phyloP scores from a whole-genome alignment of 35 echinoderm and acorn worm species.

The Lytechinus pictus region DNA sequence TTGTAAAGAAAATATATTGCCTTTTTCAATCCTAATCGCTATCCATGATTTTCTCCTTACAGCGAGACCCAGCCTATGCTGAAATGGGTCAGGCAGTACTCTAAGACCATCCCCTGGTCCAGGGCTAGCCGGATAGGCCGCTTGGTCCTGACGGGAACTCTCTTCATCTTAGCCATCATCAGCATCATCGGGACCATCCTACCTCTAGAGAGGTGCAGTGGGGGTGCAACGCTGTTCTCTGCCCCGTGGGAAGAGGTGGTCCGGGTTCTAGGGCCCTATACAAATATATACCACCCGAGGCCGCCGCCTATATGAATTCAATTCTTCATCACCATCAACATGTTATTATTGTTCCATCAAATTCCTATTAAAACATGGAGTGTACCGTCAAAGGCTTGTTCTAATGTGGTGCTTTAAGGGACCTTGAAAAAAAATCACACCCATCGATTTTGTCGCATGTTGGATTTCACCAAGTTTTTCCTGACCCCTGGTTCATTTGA shows the following conservation, averaged over 20 bases:
- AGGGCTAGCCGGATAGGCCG: neutral
- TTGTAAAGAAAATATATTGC: too few relatives aligned
- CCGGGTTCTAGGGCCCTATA: neutral
- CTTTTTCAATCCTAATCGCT: neutral
- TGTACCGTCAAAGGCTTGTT: too few relatives aligned
- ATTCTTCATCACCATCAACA: neutral
- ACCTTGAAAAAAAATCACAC: too few relatives aligned
- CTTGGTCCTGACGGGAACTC: neutral
- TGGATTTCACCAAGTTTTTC: too few relatives aligned
- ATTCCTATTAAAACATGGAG: too few relatives aligned
- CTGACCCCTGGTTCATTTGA: too few relatives aligned
- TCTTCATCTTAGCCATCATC: conserved; percentile 29
- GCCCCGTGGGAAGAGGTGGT: conserved; percentile 4
- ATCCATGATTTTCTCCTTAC: neutral
- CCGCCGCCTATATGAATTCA: neutral
- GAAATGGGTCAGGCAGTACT: conserved; percentile 9
- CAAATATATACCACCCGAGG: neutral
- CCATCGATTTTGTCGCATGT: too few relatives aligned
- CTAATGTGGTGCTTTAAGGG: too few relatives aligned
- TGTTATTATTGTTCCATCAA: too few relatives aligned
- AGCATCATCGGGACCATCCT: conserved; percentile 5
- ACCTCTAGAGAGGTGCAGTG: neutral
- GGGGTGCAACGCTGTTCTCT: neutral
- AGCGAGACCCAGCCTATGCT: neutral
- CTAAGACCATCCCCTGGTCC: conserved; percentile 35